phyloP scores from a whole-genome alignment of 2,888 invertebrate species.

The Fragum fragum region DNA sequence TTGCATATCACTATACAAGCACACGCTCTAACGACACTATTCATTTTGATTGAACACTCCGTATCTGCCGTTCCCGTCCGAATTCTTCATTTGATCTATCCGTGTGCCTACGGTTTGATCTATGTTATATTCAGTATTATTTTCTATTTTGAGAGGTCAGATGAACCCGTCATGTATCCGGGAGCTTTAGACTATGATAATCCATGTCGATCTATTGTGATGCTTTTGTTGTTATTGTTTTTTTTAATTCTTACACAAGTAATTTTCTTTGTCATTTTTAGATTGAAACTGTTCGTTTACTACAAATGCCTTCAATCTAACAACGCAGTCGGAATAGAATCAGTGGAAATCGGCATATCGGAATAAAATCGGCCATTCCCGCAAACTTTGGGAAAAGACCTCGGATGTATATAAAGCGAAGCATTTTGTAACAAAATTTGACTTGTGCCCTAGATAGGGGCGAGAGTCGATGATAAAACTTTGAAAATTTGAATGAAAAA shows the following conservation, averaged over 20 bases:
- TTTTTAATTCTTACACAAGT: constrained; percentile 76
- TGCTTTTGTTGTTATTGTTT: constrained; percentile 70
- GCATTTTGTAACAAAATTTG: too few relatives aligned
- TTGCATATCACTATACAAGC: constrained; percentile 75
- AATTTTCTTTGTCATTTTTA: constrained; percentile 73
- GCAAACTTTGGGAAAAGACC: too few relatives aligned
- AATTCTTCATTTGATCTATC: constrained; percentile 78
- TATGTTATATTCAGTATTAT: constrained; percentile 81
- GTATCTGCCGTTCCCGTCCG: constrained; percentile 79
- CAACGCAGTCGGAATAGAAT: too few relatives aligned
- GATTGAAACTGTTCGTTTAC: constrained; percentile 66
- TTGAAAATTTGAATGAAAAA: too few relatives aligned
- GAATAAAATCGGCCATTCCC: too few relatives aligned
- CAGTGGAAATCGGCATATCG: too few relatives aligned
- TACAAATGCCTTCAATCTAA: too few relatives aligned
- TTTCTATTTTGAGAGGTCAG: constrained; percentile 80
- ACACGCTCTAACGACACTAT: constrained; percentile 80
- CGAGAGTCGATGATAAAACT: too few relatives aligned
- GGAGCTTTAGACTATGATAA: constrained; percentile 82
- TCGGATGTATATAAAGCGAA: too few relatives aligned
- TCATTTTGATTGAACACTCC: constrained; percentile 78
- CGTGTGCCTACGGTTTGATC: constrained; percentile 74
- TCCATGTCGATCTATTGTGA: constrained; percentile 72
- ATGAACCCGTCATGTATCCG: constrained; percentile 79
- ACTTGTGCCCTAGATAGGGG: too few relatives aligned